phyloP scores from a whole-genome alignment of 2,113 vertebrate species.

The Cyanoramphus novaezelandiae region DNA sequence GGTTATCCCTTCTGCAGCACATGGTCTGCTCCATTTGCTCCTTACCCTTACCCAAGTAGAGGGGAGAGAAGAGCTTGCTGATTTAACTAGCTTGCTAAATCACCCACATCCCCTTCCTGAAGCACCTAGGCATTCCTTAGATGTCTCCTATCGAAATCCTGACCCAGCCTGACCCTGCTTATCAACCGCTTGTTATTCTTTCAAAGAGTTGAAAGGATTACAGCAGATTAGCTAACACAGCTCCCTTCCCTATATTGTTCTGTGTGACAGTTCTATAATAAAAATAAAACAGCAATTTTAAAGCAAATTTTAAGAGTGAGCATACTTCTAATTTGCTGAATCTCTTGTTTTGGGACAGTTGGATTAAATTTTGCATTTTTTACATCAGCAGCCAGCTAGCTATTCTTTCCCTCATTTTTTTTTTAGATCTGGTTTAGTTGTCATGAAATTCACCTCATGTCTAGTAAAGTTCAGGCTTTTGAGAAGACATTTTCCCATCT shows the following conservation, averaged over 20 bases:
- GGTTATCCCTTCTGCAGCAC: neutral
- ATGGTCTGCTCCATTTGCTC: neutral
- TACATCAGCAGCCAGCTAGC: neutral
- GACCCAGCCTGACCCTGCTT: slow-evolving; percentile 59
- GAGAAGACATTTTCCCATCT: slow-evolving; percentile 41
- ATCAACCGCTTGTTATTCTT: slow-evolving; percentile 52
- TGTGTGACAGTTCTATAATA: neutral
- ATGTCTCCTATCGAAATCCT: slow-evolving; percentile 54
- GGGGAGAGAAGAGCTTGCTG: neutral
- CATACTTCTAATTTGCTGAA: neutral
- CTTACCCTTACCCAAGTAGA: fast-evolving
- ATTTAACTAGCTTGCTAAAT: slow-evolving; percentile 17
- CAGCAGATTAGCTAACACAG: slow-evolving; percentile 44
- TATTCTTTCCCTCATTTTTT: neutral
- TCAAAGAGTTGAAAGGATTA: slow-evolving; percentile 56
- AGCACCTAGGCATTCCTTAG: slow-evolving; percentile 64
- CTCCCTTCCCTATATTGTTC: neutral
- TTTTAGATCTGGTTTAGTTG: slow-evolving; percentile 23
- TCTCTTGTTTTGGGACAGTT: neutral
- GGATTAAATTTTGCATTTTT: neutral
- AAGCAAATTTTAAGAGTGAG: neutral
- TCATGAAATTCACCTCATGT: slow-evolving; percentile 19
- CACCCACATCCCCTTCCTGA: slow-evolving; percentile 35
- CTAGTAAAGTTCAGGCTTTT: slow-evolving; percentile 17
- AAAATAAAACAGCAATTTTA: slow-evolving; percentile 15